Evolutionary conservation across 2,113 vertebrate genomes (phyloP).

Genomic region (Prinia subflava): DNA sequence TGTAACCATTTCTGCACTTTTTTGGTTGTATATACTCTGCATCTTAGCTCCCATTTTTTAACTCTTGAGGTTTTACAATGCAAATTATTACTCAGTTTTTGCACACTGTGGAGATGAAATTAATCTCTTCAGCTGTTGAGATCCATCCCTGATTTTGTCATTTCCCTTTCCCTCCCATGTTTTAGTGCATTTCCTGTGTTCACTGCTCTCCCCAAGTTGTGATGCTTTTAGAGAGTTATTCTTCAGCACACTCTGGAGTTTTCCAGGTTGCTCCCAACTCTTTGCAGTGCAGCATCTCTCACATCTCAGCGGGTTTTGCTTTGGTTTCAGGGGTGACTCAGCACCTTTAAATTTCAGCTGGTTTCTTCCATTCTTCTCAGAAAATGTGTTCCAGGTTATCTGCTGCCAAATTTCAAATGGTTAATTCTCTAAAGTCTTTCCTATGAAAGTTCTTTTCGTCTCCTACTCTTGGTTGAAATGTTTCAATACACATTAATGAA

Average conservation of each 20-base stretch:
- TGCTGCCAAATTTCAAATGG: background rate
- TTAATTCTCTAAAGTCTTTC: background rate
- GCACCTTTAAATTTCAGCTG: background rate
- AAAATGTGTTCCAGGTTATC: background rate
- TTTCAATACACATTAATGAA: background rate
- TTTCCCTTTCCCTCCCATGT: background rate
- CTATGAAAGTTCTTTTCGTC: background rate
- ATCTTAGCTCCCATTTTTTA: background rate
- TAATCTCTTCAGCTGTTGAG: background rate
- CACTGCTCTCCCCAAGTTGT: background rate
- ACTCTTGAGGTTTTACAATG: background rate
- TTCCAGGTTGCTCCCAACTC: background rate
- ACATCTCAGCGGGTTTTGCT: accelerated
- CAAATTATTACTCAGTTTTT: background rate
- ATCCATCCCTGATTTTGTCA: accelerated
- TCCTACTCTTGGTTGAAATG: background rate
- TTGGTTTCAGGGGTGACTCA: background rate
- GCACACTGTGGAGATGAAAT: background rate
- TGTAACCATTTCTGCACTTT: background rate
- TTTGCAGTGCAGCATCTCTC: background rate
- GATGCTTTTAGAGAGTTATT: background rate
- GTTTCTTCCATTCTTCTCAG: background rate
- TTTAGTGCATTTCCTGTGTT: background rate
- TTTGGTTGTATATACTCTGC: accelerated
- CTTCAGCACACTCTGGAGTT: background rate